Evolutionary conservation across 2,797 vertebrate species (phyloP).

Genomic region (Darevskia nairensis): DNA sequence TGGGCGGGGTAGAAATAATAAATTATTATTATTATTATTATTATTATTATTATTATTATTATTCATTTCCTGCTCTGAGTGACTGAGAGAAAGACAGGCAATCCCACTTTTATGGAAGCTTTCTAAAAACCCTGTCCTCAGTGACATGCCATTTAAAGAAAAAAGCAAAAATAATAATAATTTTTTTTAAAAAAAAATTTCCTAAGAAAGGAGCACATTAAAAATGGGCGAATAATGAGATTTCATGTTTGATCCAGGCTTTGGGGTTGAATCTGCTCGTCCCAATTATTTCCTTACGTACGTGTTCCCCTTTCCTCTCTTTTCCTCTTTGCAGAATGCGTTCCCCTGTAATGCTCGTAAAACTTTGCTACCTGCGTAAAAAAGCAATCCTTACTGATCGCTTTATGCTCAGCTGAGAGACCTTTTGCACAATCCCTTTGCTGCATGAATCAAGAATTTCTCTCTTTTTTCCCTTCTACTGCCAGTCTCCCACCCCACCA

Average conservation of each 20-base stretch:
- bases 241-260: background rate
- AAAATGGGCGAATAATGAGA: background rate
- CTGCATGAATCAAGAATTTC: background rate
- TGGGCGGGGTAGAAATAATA: too few relatives aligned
- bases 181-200: too few relatives aligned
- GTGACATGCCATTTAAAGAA: background rate
- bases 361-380: conserved; percentile 13
- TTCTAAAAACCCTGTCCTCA: background rate
- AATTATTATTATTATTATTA: too few relatives aligned
- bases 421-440: background rate
- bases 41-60: too few relatives aligned
- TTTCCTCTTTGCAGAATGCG: background rate
- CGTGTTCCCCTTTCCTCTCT: background rate
- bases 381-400: background rate
- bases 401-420: background rate
- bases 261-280: background rate
- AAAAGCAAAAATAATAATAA: background rate
- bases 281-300: background rate
- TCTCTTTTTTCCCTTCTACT: background rate
- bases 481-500: too few relatives aligned
- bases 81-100: background rate
- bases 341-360: conserved; percentile 7
- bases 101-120: background rate
- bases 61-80: background rate
- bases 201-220: background rate